Evolutionary conservation across 2,113 vertebrate genomes (phyloP).

Genomic region (Chloebia gouldiae): DNA sequence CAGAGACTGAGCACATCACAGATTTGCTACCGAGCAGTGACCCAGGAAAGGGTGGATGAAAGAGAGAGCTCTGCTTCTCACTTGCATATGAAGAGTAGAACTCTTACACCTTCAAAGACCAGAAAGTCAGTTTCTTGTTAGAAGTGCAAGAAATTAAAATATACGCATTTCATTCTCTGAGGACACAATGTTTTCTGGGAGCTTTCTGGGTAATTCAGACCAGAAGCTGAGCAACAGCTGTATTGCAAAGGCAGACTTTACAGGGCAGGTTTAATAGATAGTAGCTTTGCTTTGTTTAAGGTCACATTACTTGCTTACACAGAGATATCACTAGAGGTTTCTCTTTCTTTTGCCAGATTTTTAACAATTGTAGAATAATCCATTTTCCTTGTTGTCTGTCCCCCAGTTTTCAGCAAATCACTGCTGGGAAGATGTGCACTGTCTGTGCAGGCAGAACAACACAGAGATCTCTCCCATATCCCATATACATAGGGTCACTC

Average conservation of each 20-base stretch:
- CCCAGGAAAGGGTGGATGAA: background rate
- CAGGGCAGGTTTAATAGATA: background rate
- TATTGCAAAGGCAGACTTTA: background rate
- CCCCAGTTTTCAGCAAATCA: background rate
- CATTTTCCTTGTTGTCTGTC: background rate
- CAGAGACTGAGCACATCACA: accelerated
- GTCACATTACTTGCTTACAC: background rate
- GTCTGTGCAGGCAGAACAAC: background rate
- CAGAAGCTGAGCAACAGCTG: background rate
- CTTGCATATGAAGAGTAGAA: background rate
- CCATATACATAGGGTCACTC: background rate
- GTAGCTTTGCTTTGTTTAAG: background rate
- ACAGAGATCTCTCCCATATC: background rate
- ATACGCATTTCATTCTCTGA: background rate
- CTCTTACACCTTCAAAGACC: background rate
- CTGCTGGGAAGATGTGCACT: background rate
- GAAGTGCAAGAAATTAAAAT: background rate
- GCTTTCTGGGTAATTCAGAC: background rate
- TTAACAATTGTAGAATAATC: background rate
- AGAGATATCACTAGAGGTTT: background rate
- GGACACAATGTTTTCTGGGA: background rate
- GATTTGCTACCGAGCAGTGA: background rate
- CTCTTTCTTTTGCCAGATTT: background rate
- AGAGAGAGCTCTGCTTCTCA: background rate
- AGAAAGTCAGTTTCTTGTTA: background rate